phyloP scores from a whole-genome alignment of 2,888 invertebrate genomes.

The Drosophila histrio region DNA sequence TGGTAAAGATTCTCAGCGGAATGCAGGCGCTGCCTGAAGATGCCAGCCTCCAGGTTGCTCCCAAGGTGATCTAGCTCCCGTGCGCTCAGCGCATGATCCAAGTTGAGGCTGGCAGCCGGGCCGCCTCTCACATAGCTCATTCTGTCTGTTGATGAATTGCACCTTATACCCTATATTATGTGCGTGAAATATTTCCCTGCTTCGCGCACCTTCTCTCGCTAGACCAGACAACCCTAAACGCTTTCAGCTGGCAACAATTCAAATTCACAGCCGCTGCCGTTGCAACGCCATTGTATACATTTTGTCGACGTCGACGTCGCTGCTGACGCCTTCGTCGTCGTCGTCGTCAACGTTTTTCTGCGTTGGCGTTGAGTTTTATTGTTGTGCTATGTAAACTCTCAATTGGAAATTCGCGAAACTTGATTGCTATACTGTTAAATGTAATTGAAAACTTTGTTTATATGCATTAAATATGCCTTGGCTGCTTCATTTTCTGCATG shows the following conservation, averaged over 20 bases:
- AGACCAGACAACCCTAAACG: not conserved
- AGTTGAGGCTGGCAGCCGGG: slow-evolving; percentile 39
- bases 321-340: slow-evolving; percentile 4
- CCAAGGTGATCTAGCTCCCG: slow-evolving; percentile 46
- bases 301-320: slow-evolving; percentile 50
- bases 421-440: not conserved
- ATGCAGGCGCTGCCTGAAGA: slow-evolving; percentile 86
- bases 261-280: slow-evolving; percentile 27
- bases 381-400: not conserved
- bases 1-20: slow-evolving; percentile 91
- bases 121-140: slow-evolving; percentile 49
- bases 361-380: slow-evolving; percentile 27
- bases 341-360: slow-evolving; percentile 16
- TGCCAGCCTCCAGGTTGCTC: slow-evolving; percentile 43
- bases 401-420: not conserved
- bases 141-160: not conserved
- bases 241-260: slow-evolving; percentile 10
- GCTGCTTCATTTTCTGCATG: slow-evolving; percentile 1
- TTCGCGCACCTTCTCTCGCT: not conserved
- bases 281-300: slow-evolving; percentile 56
- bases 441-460: slow-evolving; percentile 4
- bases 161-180: not conserved
- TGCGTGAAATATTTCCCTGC: not conserved
- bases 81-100: slow-evolving; percentile 49
- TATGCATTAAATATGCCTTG: not conserved